phyloP scores from a whole-genome alignment of 2,888 invertebrate species.

The Blera fallax region DNA sequence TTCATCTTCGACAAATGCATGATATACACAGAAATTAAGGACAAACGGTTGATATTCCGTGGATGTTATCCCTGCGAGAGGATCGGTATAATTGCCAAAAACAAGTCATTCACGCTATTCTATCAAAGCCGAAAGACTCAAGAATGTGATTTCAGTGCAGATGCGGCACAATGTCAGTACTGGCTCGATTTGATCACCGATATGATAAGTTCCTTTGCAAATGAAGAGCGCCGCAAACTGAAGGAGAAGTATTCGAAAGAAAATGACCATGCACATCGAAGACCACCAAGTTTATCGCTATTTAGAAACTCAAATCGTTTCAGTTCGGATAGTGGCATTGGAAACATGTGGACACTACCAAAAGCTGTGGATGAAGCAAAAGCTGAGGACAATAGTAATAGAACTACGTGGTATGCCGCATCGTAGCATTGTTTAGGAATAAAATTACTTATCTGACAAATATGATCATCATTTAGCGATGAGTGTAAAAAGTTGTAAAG shows the following conservation, averaged over 20 bases:
- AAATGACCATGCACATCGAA: constrained; percentile 78
- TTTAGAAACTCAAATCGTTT: constrained; percentile 81
- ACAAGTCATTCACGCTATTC: constrained; percentile 79
- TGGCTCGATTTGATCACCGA: constrained; percentile 80
- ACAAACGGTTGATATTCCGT: constrained; percentile 79
- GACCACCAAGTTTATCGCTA: constrained; percentile 78
- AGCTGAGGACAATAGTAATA: constrained; percentile 74
- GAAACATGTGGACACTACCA: constrained; percentile 79
- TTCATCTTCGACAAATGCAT: constrained; percentile 81
- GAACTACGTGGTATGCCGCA: constrained; percentile 80
- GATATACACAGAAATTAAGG: constrained; percentile 81
- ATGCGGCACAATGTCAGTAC: constrained; percentile 76
- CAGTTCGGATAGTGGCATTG: constrained; percentile 80
- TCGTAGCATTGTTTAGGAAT: constrained; percentile 36
- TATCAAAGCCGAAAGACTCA: constrained; percentile 80
- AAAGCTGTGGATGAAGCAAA: constrained; percentile 76
- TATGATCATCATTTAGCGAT: constrained; percentile 22
- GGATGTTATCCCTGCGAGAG: constrained; percentile 81
- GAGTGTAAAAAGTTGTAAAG: neutral
- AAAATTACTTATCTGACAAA: neutral
- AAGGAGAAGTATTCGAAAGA: constrained; percentile 78
- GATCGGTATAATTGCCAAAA: constrained; percentile 78
- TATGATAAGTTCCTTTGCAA: constrained; percentile 79
- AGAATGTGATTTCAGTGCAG: constrained; percentile 80
- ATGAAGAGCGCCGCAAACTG: constrained; percentile 78